Conservation (phyloP, 2,888 invertebrate species). For the Rhagonycha lutea region DNA sequence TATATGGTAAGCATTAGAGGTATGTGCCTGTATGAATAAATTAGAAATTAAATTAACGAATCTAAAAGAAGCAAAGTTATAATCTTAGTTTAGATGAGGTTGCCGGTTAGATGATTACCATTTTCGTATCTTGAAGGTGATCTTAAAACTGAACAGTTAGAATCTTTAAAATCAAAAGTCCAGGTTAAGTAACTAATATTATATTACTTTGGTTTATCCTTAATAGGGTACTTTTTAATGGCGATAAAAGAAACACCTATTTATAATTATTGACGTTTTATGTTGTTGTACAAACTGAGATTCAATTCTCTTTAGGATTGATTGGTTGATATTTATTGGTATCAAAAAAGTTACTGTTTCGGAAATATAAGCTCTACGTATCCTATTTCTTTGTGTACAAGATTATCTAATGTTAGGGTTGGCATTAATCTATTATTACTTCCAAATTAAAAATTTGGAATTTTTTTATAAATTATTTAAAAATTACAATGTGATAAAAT, state of each 20-base stretch:
- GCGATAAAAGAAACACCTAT: not conserved
- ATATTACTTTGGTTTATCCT: not conserved
- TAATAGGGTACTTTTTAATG: not conserved
- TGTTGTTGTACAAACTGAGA: too few relatives aligned
- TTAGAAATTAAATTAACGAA: slow-evolving; percentile 21
- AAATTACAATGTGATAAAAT: too few relatives aligned
- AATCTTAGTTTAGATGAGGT: slow-evolving; percentile 4
- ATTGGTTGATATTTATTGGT: too few relatives aligned
- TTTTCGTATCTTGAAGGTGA: slow-evolving; percentile 15
- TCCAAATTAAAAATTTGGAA: too few relatives aligned
- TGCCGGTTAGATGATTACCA: slow-evolving; percentile 9
- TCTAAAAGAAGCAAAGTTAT: slow-evolving; percentile 16
- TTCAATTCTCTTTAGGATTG: too few relatives aligned
- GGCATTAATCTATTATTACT: too few relatives aligned
- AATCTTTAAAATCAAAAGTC: slow-evolving; percentile 10
- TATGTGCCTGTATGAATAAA: slow-evolving; percentile 20
- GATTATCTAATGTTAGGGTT: too few relatives aligned
- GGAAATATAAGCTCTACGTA: too few relatives aligned
- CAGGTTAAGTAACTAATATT: slow-evolving; percentile 6
- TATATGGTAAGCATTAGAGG: slow-evolving; percentile 14
- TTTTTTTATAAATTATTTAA: too few relatives aligned
- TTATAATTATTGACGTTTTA: not conserved
- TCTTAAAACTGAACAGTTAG: slow-evolving; percentile 8
- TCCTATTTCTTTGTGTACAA: too few relatives aligned
- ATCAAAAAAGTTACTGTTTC: too few relatives aligned